A percentile compares a stretch with the other conserved stretches of the same genome.
phyloP scores from a whole-genome alignment of 2,888 invertebrate species.

The Balanococcus diminutus region DNA sequence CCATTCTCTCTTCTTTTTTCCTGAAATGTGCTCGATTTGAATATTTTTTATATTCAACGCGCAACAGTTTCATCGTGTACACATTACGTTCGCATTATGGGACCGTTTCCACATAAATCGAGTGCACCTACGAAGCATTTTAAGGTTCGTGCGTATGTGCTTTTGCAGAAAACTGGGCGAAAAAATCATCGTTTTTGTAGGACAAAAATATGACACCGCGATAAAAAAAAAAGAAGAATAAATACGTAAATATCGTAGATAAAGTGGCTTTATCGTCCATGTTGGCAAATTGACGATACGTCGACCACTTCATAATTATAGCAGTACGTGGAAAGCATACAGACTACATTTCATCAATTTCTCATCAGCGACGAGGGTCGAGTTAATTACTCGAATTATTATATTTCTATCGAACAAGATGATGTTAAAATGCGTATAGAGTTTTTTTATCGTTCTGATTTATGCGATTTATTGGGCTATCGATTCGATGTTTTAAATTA shows the following conservation, averaged over 20 bases:
- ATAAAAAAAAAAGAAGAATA: not conserved
- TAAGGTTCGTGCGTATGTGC: not conserved
- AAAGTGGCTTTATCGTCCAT: not conserved
- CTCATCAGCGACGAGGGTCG: not conserved
- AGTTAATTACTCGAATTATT: not conserved
- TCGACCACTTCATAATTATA: not conserved
- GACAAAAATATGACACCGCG: not conserved
- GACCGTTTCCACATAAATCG: not conserved
- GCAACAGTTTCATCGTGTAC: not conserved
- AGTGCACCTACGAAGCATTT: not conserved
- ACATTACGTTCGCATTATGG: not conserved
- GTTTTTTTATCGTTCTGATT: no score
- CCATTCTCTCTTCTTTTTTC: not conserved
- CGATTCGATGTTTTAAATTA: no score
- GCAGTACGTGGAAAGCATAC: not conserved
- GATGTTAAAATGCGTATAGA: not conserved
- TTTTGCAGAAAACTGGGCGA: not conserved
- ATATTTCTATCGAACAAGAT: not conserved
- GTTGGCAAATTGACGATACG: not conserved
- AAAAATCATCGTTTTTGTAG: not conserved
- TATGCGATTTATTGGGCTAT: no score
- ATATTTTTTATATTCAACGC: conserved; percentile 22
- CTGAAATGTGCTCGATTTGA: conserved; percentile 15
- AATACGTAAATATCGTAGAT: not conserved
- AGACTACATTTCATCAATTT: not conserved